Conservation (phyloP, 2,888 invertebrate genomes). For the Uloborus plumipes region DNA sequence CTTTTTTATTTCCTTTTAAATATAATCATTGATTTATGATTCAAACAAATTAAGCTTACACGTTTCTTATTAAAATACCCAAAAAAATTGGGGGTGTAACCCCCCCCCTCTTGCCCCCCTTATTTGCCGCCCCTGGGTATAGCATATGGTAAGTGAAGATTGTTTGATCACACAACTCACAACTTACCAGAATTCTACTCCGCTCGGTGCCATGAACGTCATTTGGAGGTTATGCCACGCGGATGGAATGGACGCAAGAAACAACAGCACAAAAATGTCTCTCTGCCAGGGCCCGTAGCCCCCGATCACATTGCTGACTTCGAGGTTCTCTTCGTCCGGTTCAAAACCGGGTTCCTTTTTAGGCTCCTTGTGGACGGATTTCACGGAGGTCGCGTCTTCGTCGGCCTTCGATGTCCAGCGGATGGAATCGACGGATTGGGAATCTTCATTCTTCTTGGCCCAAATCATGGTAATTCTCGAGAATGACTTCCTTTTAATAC, state of each 20-base stretch:
- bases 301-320: conserved; percentile 54
- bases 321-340: conserved; percentile 33
- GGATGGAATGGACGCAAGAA: conserved; percentile 76
- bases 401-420: conserved; percentile 24
- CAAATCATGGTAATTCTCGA: no score
- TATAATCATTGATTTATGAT: no score
- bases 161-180: conserved; percentile 71
- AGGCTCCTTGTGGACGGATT: conserved; percentile 30
- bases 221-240: conserved; percentile 85
- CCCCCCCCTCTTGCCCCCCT: no score
- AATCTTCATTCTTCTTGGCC: no score
- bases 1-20: no score
- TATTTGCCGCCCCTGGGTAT: no score
- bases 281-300: conserved; percentile 58
- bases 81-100: no score
- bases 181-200: conserved; percentile 77
- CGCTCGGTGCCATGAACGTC: conserved; percentile 80
- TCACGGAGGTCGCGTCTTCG: background rate
- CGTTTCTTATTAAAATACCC: no score
- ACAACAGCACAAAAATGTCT: conserved; percentile 49
- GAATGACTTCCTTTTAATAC: no score
- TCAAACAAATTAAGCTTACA: no score
- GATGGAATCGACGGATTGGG: no score
- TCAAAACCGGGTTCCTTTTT: background rate
- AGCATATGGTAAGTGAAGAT: background rate